phyloP scores from a whole-genome alignment of 1,140 invertebrate genomes.

The Drosophila arizonae region DNA sequence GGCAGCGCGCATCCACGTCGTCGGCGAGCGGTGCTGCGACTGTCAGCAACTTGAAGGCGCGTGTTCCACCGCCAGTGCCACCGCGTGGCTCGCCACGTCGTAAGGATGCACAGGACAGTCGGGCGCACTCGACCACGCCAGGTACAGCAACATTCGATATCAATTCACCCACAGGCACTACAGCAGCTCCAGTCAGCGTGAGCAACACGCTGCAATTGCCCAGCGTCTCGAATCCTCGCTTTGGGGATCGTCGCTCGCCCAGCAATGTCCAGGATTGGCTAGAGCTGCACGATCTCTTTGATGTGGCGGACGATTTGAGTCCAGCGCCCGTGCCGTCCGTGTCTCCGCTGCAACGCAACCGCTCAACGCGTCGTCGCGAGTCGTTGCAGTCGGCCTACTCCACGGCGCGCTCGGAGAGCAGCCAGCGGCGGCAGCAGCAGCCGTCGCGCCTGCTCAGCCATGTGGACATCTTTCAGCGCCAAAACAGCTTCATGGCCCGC shows the following conservation, averaged over 20 bases:
- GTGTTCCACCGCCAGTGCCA: constrained; percentile 91
- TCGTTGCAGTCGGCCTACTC: constrained; percentile 66
- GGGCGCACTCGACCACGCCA: constrained; percentile 63
- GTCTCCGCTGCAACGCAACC: constrained; percentile 3
- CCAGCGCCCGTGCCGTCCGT: constrained; percentile 15
- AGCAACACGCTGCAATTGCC: constrained; percentile 60
- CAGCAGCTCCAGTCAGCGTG: background rate
- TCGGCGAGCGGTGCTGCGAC: constrained; percentile 6
- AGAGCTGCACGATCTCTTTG: constrained; percentile 77
- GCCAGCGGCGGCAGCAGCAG: constrained; percentile 42
- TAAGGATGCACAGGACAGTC: constrained; percentile 84
- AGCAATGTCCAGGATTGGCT: constrained; percentile 82
- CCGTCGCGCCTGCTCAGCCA: constrained; percentile 58
- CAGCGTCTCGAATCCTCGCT: constrained; percentile 53
- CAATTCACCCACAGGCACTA: constrained; percentile 27
- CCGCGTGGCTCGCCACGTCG: constrained; percentile 88
- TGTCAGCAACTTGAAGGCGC: constrained; percentile 84
- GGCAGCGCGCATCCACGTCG: constrained; percentile 56
- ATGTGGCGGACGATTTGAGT: constrained; percentile 27
- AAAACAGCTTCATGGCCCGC: constrained; percentile 74
- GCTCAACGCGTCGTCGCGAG: constrained; percentile 51
- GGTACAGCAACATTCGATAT: constrained; percentile 54
- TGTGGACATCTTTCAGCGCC: constrained; percentile 73
- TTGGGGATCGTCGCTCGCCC: constrained; percentile 76
- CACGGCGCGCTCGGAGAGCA: constrained; percentile 67